Base-by-base conservation (phyloP, 2,888 invertebrate species). In the Chalcis sispes region DNA sequence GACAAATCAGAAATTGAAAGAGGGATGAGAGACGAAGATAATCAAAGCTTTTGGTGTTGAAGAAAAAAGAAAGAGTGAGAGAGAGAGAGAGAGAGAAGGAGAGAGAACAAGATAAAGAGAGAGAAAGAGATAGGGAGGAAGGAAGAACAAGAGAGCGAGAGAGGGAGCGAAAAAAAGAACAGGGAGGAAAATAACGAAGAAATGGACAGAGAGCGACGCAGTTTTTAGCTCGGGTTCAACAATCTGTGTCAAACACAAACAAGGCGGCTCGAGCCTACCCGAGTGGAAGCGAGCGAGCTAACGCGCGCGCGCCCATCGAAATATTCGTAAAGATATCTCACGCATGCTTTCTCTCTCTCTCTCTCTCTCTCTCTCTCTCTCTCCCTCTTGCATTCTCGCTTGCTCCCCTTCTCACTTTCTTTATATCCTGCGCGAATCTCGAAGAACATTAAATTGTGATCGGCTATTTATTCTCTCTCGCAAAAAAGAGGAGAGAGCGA, bases 181-280 rank as follows among this genome's bases (percentile, higher is more conserved):
- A 66, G 52, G 66, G 62, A 75, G 62, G 72, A 66, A 71, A 73
- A 74, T 61, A 70, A 69, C 65, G 67, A 52, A 71, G 62, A 71
- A 52, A 62, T 40, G 76, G 77, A 58, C 36, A 67, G 65, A 69
- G 58, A 67, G 72, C 40, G 65, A 65, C 52, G 72, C 70, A 80
- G 77, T 81, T 81, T 82, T 82, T 80, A 81, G 80, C 82, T 77
- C 77, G 80, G 81, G 82, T 84, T 82, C 83, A 82, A 83, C 81
- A 83, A 83, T 83, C 83, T 83, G 80, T 83, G 82, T 82, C 83
- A 83, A 83, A 82, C 79, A 82, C 80, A 80, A 82, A 79, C 80
- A 82, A 82, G 78, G 74, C 77, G 73, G 77, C 77, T 77, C 59
- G 42, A 42, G 42, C 13, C 42, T 8, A 40, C 29, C 18, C 52